These are phyloP conservation scores for Chaetura pelagica DNA, from an alignment of 2,113 vertebrate genomes.

Conservation along the genomic window DNA sequence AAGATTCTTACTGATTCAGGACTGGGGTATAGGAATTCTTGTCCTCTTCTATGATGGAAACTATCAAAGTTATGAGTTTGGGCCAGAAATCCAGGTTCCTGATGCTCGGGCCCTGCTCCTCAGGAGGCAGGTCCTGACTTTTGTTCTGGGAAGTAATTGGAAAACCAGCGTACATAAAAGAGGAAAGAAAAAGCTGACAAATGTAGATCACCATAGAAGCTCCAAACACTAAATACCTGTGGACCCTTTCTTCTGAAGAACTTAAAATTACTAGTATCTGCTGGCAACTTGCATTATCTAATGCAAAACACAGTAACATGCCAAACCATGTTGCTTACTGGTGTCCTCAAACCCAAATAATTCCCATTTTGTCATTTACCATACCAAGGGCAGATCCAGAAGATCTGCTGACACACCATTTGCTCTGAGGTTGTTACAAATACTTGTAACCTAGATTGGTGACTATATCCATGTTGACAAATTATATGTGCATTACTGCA, in stretches of 20 bases:
- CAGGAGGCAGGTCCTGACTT: constrained; percentile 88
- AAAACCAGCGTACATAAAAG: not conserved
- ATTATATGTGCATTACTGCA: not conserved
- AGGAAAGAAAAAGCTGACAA: not conserved
- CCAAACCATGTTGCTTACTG: not conserved
- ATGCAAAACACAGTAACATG: not conserved
- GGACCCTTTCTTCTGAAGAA: not conserved
- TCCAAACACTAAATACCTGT: not conserved
- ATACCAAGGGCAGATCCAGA: not conserved
- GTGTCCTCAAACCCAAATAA: not conserved
- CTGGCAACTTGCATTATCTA: not conserved
- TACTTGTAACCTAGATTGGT: not conserved
- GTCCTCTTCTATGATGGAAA: constrained; percentile 98
- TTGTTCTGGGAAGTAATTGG: constrained; percentile 70
- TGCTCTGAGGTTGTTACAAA: not conserved
- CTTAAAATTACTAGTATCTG: not conserved
- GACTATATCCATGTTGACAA: fast-evolving
- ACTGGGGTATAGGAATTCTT: constrained; percentile 95
- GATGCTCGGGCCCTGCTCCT: constrained; percentile 95
- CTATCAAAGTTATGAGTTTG: constrained; percentile 97
- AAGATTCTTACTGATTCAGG: constrained; percentile 92
- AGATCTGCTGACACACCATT: not conserved
- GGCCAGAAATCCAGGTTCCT: constrained; percentile 98
- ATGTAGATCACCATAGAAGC: not conserved
- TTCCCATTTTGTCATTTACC: not conserved